Evolutionary conservation across 2,797 vertebrate species (phyloP).

Genomic region (Macroramphosus scolopax): DNA sequence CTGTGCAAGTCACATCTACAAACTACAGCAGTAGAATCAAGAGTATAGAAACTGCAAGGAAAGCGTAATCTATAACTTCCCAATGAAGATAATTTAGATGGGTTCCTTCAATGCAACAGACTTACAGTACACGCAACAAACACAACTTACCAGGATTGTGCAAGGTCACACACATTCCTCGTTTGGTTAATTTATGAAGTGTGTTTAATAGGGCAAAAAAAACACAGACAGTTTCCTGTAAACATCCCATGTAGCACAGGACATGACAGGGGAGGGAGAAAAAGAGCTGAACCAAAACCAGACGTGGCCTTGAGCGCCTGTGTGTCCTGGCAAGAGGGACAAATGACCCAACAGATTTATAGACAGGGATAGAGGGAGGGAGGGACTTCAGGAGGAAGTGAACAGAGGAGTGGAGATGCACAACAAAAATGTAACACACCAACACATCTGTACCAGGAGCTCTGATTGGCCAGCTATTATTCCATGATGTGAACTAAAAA

Average conservation of each 20-base stretch:
- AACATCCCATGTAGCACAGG: slow-evolving; percentile 46
- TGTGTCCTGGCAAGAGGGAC: slow-evolving; percentile 55
- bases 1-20: slow-evolving; percentile 14
- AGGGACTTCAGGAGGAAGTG: slow-evolving; percentile 43
- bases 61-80: slow-evolving; percentile 2
- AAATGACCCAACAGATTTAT: slow-evolving; percentile 58
- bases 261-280: slow-evolving; percentile 27
- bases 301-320: slow-evolving; percentile 59
- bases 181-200: slow-evolving; percentile 37
- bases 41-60: slow-evolving; percentile 1
- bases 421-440: slow-evolving; percentile 10
- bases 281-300: slow-evolving; percentile 42
- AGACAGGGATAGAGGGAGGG: slow-evolving; percentile 19
- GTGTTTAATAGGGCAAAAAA: slow-evolving; percentile 49
- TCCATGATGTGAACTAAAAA: neutral
- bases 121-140: slow-evolving; percentile 4
- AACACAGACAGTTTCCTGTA: slow-evolving; percentile 53
- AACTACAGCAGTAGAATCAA: slow-evolving; percentile 4
- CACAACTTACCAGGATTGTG: slow-evolving; percentile 11
- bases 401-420: slow-evolving; percentile 15
- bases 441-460: too few relatives aligned
- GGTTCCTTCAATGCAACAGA: slow-evolving; percentile 14
- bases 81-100: slow-evolving; percentile 13
- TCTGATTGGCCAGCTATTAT: neutral
- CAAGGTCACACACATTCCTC: slow-evolving; percentile 35